Evolutionary conservation across 2,113 vertebrate species (phyloP), one percentile per base, ranked within the genome.

Genomic region (Lasiurus borealis): DNA sequence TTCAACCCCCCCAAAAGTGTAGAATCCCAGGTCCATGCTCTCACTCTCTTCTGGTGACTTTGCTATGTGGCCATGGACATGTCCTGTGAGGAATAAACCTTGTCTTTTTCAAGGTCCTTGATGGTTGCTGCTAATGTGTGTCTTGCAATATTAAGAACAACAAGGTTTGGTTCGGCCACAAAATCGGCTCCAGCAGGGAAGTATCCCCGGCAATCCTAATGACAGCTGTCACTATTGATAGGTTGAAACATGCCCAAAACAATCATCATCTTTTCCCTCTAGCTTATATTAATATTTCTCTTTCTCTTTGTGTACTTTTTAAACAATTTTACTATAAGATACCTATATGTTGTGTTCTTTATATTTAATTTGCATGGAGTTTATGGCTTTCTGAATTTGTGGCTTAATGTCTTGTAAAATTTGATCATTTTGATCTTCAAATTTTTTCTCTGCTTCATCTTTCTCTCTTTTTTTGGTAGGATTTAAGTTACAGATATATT

Each of bases 291-390:
- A 87, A 48, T 48, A 40, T 87, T 68, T 82, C 29, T 48, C 34
- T 86, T 81, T 75, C 54, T 52, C 46, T 90, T 57, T 81, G 34
- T 66, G 12, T 64, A 69, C 19, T 90, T 94, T 85, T 14, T n/a
- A n/a, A 81, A 11, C 23, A 68, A 36, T 90, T 36, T 68, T 75
- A 40, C 4, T 48, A 15, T 91, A 40, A 57, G 46, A 64, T 1
- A 36, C 68, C 16, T 57, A 2, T 68, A 68, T 81, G 25, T n/a
- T 81, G 12, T 75, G 54, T 82, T 57, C 8, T 82, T 36, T 86
- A 27, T 75, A 48, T 34, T 85, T 46, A 73, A 73, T 81, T 66
- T 80, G 18, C 50, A 27, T n/a, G 8, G 34, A 3, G 8, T 66
- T 86, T 54, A 80, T 57, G 14, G 25, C 25, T 76, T 72, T 10